Evolutionary conservation across 2,797 vertebrate species (phyloP), one percentile per base, ranked within the genome.

Genomic region (Rhynchotus rufescens): DNA sequence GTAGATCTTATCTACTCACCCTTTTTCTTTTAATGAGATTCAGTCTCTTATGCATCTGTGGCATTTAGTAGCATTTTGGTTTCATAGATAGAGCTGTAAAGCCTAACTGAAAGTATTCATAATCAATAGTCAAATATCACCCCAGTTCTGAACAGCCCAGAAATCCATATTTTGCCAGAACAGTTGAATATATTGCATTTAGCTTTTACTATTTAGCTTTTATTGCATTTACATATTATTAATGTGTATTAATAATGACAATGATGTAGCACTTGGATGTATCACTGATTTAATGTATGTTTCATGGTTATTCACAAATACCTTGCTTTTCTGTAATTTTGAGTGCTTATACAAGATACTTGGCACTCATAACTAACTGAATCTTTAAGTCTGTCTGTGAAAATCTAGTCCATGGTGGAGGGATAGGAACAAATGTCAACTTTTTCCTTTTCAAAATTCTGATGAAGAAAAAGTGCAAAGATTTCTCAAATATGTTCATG

Each of bases 291-390:
- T 79, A 91, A 45, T 32, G 2, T 65, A 28, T 54, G 6, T 74
- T 89, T 86, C 64, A 68, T 86, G 66, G 36, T 88, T 93, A 84
- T 68, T 74, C 75, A 84, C 49, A 75, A 75, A 60, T 65, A 62
- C 81, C 61, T 89, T 77, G 34, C 47, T 86, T 89, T 77, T 62
- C 23, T 20, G 28, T 59, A 0, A 0, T 45, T 86, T 80, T 80
- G 20, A 91, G 40, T 32, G 68, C 13, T 84, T 14, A 25, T 49
- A 52, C 16, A 86, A 73, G 16, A 25, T 32, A 45, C 15, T 54
- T 72, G 28, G 13, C 71, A 65, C 60, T 54, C 22, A 49, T 62
- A 65, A 4, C 56, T 49, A 74, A 15, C 7, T 72, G 62, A 80
- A 62, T 85, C 25, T 54, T 42, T 61, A 61, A 10, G 6, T 54